Evolutionary conservation across 2,888 invertebrate species (phyloP).

Genomic region (Sceliomorpha sp.): DNA sequence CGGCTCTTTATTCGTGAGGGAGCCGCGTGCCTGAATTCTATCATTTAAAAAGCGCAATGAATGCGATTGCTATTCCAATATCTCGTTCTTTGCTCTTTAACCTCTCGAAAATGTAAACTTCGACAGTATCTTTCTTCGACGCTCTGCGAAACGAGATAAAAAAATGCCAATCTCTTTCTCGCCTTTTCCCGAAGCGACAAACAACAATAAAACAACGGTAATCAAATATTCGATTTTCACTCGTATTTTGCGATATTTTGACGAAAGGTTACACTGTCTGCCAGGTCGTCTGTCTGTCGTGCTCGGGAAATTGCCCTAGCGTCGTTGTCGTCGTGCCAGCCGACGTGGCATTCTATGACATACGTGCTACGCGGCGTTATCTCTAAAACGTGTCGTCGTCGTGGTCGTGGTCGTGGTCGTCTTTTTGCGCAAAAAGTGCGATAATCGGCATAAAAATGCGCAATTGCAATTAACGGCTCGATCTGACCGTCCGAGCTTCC

Average conservation of each 20-base stretch:
- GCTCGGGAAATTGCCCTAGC: constrained; percentile 41
- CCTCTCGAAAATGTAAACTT: too few species aligned
- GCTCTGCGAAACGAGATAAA: too few species aligned
- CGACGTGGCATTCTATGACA: constrained; percentile 68
- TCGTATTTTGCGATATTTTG: too few species aligned
- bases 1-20: too few species aligned
- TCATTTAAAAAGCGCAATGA: constrained; percentile 63
- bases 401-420: constrained; percentile 17
- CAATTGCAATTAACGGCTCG: constrained; percentile 11
- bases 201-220: background rate
- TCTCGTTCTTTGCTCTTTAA: constrained; percentile 16
- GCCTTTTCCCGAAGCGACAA: too few species aligned
- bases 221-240: background rate
- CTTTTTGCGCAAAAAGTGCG: constrained; percentile 43
- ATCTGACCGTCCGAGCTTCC: constrained; percentile 8
- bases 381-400: too few species aligned
- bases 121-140: too few species aligned
- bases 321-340: constrained; percentile 72
- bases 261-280: constrained; percentile 6
- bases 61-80: constrained; percentile 6
- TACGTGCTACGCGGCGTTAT: constrained; percentile 1
- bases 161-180: too few species aligned
- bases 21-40: too few species aligned
- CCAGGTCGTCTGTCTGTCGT: constrained; percentile 28
- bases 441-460: too few species aligned